Conservation (phyloP, 2,888 invertebrate genomes). For the Oscheius sp. region DNA sequence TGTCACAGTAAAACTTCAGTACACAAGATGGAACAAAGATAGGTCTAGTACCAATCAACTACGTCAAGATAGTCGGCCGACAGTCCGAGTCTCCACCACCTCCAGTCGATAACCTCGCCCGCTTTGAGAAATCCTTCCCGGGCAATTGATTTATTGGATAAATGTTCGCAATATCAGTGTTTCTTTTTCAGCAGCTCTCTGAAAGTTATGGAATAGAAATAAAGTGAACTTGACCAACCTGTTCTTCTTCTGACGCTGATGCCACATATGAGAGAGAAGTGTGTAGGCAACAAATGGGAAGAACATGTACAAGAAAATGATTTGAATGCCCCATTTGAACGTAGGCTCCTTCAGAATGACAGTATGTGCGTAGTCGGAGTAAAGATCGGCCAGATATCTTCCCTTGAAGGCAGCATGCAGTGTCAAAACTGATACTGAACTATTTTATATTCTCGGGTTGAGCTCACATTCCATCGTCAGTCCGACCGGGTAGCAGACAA, state of each 20-base stretch:
- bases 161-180: neutral
- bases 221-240: neutral
- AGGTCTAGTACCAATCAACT: conserved; percentile 78
- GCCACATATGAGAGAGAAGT: conserved; percentile 29
- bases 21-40: conserved; percentile 76
- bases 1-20: conserved; percentile 50
- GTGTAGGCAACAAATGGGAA: conserved; percentile 26
- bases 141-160: conserved; percentile 6
- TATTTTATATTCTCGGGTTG: neutral
- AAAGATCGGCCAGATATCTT: conserved; percentile 5
- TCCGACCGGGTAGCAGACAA: conserved; percentile 90
- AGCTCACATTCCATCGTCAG: conserved; percentile 84
- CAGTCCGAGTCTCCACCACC: conserved; percentile 59
- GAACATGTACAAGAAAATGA: conserved; percentile 15
- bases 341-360: conserved; percentile 3
- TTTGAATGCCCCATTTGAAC: conserved; percentile 17
- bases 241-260: conserved; percentile 22
- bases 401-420: conserved; percentile 8
- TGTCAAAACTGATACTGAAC: conserved; percentile 9
- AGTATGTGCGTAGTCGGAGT: neutral
- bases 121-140: conserved; percentile 10
- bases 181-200: conserved; percentile 8
- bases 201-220: neutral
- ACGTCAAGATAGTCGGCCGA: conserved; percentile 76
- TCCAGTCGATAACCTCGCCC: conserved; percentile 14